A percentile compares a stretch with the other conserved stretches of the same genome.
phyloP scores from a whole-genome alignment of 2,797 vertebrate genomes.

The Austrolebias charrua region DNA sequence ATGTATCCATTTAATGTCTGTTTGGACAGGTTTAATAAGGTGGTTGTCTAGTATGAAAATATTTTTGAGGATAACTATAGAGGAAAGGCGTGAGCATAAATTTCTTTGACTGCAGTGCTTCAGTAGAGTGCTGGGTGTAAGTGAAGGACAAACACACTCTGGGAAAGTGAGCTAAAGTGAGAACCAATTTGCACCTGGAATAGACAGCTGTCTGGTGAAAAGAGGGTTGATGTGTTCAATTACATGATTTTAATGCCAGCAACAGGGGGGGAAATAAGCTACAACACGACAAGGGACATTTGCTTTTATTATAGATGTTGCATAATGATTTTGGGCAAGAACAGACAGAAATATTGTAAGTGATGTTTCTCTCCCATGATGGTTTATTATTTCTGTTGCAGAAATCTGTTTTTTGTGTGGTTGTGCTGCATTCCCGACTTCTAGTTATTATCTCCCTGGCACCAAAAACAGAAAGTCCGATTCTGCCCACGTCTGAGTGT shows the following conservation, averaged over 20 bases:
- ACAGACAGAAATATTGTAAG: background rate
- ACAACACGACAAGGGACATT: background rate
- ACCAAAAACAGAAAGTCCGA: no score
- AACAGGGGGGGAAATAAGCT: background rate
- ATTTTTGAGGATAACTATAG: background rate
- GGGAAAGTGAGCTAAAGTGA: conserved; percentile 2
- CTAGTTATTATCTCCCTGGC: no score
- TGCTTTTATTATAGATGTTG: conserved; percentile 6
- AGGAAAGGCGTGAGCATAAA: background rate
- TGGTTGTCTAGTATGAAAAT: background rate
- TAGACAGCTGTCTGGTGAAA: conserved; percentile 25
- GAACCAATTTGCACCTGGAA: conserved; percentile 13
- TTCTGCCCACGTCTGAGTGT: no score
- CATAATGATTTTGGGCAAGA: background rate
- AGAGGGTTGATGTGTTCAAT: conserved; percentile 24
- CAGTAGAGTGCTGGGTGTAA: conserved; percentile 5
- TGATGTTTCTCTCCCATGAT: no score
- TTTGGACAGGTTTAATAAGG: background rate
- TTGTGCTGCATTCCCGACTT: no score
- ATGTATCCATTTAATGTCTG: background rate
- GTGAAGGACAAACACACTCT: conserved; percentile 21
- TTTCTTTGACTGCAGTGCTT: conserved; percentile 11
- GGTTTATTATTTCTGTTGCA: no score
- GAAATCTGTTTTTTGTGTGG: no score
- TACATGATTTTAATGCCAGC: conserved; percentile 10